Evolutionary conservation across 2,113 vertebrate genomes (phyloP).

Genomic region (Eolophus roseicapilla): DNA sequence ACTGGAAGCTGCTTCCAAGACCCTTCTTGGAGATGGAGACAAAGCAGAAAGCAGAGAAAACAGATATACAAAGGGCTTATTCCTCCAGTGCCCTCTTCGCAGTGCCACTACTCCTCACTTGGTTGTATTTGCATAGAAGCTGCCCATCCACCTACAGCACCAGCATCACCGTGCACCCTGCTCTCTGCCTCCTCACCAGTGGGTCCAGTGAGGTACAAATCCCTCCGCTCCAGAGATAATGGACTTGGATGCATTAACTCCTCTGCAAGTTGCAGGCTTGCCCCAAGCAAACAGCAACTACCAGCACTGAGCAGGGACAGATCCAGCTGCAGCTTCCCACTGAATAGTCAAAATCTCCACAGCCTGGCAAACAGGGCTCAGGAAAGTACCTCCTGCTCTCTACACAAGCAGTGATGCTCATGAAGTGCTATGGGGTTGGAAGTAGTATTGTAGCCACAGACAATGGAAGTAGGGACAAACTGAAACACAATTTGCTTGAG

Average conservation of each 20-base stretch:
- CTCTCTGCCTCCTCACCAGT: background rate
- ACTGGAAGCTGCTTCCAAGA: background rate
- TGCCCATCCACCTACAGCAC: background rate
- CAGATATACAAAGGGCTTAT: background rate
- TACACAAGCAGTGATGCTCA: background rate
- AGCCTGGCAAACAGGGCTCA: background rate
- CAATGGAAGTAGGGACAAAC: background rate
- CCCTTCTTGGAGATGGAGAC: background rate
- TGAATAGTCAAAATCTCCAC: background rate
- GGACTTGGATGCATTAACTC: background rate
- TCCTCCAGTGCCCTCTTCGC: background rate
- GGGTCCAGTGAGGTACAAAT: fast-evolving
- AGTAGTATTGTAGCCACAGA: background rate
- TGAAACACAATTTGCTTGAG: background rate
- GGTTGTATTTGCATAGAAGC: background rate
- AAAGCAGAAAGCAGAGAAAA: background rate
- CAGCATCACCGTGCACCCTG: fast-evolving
- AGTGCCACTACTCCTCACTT: fast-evolving
- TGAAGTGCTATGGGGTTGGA: background rate
- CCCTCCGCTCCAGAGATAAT: background rate
- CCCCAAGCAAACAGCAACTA: background rate
- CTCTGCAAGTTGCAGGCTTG: background rate
- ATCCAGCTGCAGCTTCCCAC: background rate
- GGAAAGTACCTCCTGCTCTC: background rate
- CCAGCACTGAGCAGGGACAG: background rate